Conservation (phyloP, 1,140 invertebrate species). For the Nomia melanderi region DNA sequence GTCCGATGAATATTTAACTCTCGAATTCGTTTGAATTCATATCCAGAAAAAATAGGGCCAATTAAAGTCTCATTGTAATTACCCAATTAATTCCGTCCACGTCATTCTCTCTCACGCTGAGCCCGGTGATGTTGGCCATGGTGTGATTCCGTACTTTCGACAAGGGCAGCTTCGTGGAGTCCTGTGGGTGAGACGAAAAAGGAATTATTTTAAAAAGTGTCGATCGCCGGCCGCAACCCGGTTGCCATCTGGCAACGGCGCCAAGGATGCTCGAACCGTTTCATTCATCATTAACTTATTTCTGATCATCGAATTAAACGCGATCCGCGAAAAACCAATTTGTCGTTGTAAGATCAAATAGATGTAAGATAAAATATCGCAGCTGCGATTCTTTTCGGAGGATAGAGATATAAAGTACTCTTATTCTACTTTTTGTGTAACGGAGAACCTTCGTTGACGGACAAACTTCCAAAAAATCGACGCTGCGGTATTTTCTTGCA, state of each 20-base stretch:
- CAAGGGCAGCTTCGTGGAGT: slow-evolving; percentile 44
- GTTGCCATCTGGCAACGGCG: neutral
- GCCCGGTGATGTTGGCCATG: slow-evolving; percentile 49
- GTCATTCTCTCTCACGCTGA: slow-evolving; percentile 43
- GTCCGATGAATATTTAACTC: neutral
- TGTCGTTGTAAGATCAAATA: too few species aligned
- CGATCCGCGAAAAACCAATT: neutral
- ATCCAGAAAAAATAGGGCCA: neutral
- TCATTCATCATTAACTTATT: slow-evolving; percentile 16
- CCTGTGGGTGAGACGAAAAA: slow-evolving; percentile 24
- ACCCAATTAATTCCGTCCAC: slow-evolving; percentile 48
- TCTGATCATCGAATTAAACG: neutral
- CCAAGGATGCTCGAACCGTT: neutral
- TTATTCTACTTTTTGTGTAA: too few species aligned
- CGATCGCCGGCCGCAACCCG: neutral
- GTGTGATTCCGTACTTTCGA: slow-evolving; percentile 8
- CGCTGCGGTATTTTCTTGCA: too few species aligned
- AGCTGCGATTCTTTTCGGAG: too few species aligned
- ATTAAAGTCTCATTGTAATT: slow-evolving; percentile 1
- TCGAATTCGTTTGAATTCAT: neutral
- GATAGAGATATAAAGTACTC: too few species aligned
- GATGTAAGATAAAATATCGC: too few species aligned
- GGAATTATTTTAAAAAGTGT: slow-evolving; percentile 37
- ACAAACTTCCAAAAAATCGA: too few species aligned
- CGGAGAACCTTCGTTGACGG: too few species aligned